phyloP scores from a whole-genome alignment of 2,888 invertebrate species.

The Atethmia centrago region DNA sequence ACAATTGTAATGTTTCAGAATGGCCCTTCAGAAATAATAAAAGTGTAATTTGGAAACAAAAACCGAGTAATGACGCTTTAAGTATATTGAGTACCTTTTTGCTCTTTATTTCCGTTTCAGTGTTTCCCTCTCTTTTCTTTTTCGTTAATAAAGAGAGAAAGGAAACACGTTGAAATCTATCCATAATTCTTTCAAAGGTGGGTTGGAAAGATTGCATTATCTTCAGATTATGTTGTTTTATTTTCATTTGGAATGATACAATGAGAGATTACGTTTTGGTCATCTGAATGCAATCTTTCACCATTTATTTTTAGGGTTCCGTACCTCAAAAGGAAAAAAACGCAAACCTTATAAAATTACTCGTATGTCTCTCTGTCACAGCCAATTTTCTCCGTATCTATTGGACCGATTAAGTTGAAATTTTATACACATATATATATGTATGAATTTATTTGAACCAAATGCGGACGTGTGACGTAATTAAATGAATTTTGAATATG shows the following conservation, averaged over 20 bases:
- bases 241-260: slow-evolving; percentile 3
- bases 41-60: slow-evolving; percentile 52
- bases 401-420: no score
- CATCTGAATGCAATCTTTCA: neutral
- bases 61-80: slow-evolving; percentile 34
- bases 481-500: no score
- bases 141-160: slow-evolving; percentile 4
- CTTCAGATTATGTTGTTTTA: slow-evolving; percentile 7
- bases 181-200: slow-evolving; percentile 37
- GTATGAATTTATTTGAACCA: no score
- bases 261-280: neutral
- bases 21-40: slow-evolving; percentile 26
- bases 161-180: slow-evolving; percentile 10
- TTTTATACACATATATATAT: no score
- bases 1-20: slow-evolving; percentile 22
- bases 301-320: no score
- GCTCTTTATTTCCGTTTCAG: slow-evolving; percentile 9
- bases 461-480: no score
- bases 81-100: slow-evolving; percentile 41
- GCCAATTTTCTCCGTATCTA: no score
- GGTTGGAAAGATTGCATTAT: neutral
- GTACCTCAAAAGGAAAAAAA: no score
- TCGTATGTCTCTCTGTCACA: no score
- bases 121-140: neutral
- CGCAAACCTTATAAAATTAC: no score